Conservation (phyloP, 2,888 invertebrate genomes). For the Flexamia atlantica region DNA sequence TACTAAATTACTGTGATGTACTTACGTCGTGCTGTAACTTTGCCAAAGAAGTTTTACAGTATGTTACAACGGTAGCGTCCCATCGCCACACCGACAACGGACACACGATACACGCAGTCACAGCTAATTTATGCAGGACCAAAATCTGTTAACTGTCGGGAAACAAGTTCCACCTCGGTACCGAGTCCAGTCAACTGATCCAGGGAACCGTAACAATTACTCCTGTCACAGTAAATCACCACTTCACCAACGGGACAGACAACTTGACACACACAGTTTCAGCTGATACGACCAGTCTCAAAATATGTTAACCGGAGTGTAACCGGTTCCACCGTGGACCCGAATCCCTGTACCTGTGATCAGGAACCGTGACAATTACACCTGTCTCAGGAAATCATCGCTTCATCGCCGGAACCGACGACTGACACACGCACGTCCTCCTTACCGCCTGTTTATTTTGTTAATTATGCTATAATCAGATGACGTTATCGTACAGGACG, state of each 20-base stretch:
- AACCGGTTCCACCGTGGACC: not conserved
- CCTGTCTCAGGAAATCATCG: constrained; percentile 49
- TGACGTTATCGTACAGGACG: constrained; percentile 10
- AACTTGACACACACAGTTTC: constrained; percentile 6
- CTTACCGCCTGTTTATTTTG: constrained; percentile 48
- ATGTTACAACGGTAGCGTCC: too few species aligned
- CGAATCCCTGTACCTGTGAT: constrained; percentile 11
- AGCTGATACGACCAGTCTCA: not conserved
- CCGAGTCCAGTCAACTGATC: too few species aligned
- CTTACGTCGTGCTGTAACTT: too few species aligned
- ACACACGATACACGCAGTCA: too few species aligned
- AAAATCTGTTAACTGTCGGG: too few species aligned
- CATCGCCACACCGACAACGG: too few species aligned
- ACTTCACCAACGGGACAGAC: not conserved
- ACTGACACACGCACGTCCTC: constrained; percentile 23
- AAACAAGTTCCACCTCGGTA: too few species aligned
- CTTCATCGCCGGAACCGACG: constrained; percentile 1
- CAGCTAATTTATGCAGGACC: too few species aligned
- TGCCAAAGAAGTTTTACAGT: too few species aligned
- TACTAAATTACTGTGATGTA: too few species aligned
- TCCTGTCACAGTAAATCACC: constrained; percentile 36
- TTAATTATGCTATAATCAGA: constrained; percentile 43
- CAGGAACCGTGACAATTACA: constrained; percentile 45
- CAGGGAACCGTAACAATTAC: constrained; percentile 22
- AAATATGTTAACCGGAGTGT: not conserved